These are phyloP conservation scores for Stenoptilia bipunctidactyla DNA, from an alignment of 2,888 invertebrate species.

Conservation along the genomic window DNA sequence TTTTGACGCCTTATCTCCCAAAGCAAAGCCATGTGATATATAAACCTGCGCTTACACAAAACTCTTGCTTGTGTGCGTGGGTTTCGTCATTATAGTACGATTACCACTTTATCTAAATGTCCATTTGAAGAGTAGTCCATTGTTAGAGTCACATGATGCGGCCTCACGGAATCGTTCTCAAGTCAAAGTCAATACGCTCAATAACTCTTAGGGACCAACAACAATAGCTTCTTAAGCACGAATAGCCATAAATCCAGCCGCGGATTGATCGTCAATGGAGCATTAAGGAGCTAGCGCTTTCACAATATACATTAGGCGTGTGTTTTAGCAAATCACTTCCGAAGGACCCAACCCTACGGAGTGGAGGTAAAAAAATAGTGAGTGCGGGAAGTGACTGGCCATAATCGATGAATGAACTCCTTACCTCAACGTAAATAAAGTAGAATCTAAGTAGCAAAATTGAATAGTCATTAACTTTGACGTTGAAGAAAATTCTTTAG, in stretches of 20 bases:
- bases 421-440: constrained; percentile 46
- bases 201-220: constrained; percentile 49
- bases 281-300: constrained; percentile 57
- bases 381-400: constrained; percentile 63
- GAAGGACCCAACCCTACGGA: constrained; percentile 32
- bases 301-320: constrained; percentile 63
- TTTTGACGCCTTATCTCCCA: too few species aligned
- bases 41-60: too few species aligned
- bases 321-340: constrained; percentile 70
- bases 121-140: not conserved
- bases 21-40: too few species aligned
- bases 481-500: constrained; percentile 2
- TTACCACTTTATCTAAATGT: not conserved
- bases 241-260: constrained; percentile 58
- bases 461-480: constrained; percentile 57
- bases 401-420: constrained; percentile 39
- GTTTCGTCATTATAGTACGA: not conserved
- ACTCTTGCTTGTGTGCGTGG: not conserved
- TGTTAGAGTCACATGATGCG: not conserved
- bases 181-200: constrained; percentile 31
- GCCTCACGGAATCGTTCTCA: constrained; percentile 29
- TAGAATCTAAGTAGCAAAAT: constrained; percentile 26
- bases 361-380: constrained; percentile 50
- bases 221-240: constrained; percentile 53
- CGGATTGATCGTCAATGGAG: constrained; percentile 55